These are phyloP conservation scores for Linnaemya tessellans DNA, from an alignment of 2,888 invertebrate species.

Conservation along the genomic window DNA sequence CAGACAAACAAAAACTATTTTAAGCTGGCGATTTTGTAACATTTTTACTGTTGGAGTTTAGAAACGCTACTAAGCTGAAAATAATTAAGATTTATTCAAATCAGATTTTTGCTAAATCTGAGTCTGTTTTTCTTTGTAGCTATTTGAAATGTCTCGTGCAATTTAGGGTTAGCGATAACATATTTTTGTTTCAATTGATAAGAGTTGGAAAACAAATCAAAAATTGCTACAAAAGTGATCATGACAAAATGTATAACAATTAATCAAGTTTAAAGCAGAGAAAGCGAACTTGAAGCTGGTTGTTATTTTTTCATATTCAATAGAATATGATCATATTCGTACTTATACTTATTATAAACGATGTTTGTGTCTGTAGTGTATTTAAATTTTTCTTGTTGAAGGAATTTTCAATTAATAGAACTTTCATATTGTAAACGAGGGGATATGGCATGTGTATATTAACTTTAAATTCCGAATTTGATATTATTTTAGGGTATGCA, in stretches of 20 bases:
- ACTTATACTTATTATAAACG: no score
- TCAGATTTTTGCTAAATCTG: conserved; percentile 9
- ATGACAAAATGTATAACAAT: conserved; percentile 2
- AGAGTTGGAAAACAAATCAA: not conserved
- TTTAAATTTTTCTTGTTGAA: no score
- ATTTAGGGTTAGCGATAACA: conserved; percentile 29
- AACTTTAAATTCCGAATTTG: no score
- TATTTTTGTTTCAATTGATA: conserved; percentile 27
- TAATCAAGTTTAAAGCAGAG: conserved; percentile 71
- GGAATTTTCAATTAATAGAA: no score
- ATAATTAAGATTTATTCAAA: conserved; percentile 16
- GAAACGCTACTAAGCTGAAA: conserved; percentile 62
- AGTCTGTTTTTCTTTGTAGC: conserved; percentile 8
- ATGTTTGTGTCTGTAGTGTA: not conserved
- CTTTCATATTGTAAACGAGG: no score
- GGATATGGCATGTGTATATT: no score
- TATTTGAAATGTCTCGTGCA: conserved; percentile 35
- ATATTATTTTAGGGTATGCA: no score
- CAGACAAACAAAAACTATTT: conserved; percentile 48
- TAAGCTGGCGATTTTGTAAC: conserved; percentile 56
- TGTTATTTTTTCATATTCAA: not conserved
- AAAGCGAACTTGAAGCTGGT: not conserved
- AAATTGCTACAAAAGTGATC: not conserved
- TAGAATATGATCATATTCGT: not conserved
- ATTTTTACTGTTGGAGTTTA: conserved; percentile 66